Conservation (phyloP, 2,797 vertebrate genomes). For the Microcaecilia unicolor region DNA sequence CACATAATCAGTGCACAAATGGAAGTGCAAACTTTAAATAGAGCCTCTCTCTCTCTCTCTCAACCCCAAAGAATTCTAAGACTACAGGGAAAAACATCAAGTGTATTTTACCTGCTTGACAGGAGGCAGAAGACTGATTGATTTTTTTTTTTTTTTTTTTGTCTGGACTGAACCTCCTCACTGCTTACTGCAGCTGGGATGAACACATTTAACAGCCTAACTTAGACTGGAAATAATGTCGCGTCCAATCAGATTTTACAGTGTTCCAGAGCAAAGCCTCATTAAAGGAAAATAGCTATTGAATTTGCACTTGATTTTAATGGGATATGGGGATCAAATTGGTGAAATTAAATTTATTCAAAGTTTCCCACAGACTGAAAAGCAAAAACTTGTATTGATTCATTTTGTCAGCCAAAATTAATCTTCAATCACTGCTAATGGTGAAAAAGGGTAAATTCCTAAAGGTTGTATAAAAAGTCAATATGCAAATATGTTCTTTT, state of each 20-base stretch:
- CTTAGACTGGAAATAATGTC: constrained; percentile 9
- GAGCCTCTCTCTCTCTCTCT: too few relatives aligned
- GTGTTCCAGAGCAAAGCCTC: constrained; percentile 5
- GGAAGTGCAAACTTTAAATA: too few relatives aligned
- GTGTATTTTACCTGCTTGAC: constrained; percentile 4
- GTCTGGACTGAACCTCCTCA: too few relatives aligned
- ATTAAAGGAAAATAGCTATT: constrained; percentile 8
- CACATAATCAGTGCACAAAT: too few relatives aligned
- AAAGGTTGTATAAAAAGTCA: background rate
- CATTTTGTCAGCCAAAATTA: constrained; percentile 20
- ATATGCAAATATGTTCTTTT: background rate
- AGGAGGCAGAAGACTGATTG: constrained; percentile 6
- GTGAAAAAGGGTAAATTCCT: background rate
- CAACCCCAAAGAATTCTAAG: background rate
- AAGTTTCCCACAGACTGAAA: constrained; percentile 6
- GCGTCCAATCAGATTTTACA: constrained; percentile 11
- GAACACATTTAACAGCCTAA: constrained; percentile 13
- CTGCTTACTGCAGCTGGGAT: constrained; percentile 11
- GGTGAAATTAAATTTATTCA: constrained; percentile 15
- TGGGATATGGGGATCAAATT: constrained; percentile 2
- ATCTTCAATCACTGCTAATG: constrained; percentile 6
- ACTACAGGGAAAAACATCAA: constrained; percentile 4
- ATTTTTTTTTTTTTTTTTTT: too few relatives aligned
- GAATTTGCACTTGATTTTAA: constrained; percentile 12
- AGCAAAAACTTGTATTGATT: constrained; percentile 1